phyloP scores from a whole-genome alignment of 2,113 vertebrate species.

The Glaucomys volans region DNA sequence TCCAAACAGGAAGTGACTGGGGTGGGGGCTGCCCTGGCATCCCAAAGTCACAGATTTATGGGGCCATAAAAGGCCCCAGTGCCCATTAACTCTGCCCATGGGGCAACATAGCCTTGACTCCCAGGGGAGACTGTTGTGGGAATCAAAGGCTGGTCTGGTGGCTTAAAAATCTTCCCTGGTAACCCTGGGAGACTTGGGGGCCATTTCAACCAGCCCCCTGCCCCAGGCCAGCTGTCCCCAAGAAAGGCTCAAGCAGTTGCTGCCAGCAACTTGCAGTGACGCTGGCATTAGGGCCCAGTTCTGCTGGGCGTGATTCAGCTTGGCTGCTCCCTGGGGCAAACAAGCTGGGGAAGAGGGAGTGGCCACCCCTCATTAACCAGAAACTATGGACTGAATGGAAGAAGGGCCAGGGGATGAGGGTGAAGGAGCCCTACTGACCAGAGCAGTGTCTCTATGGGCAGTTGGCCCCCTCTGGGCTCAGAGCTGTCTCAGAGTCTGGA shows the following conservation, averaged over 20 bases:
- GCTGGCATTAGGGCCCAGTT: slow-evolving; percentile 55
- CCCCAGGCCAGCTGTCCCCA: slow-evolving; percentile 30
- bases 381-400: slow-evolving; percentile 34
- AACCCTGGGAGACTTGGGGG: neutral
- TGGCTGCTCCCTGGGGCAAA: slow-evolving; percentile 63
- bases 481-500: neutral
- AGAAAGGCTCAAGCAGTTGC: slow-evolving; percentile 27
- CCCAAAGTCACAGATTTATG: slow-evolving; percentile 74
- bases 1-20: slow-evolving; percentile 82
- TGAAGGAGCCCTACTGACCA: neutral
- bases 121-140: neutral
- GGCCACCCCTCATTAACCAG: slow-evolving; percentile 59
- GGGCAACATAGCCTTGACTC: slow-evolving; percentile 33
- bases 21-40: slow-evolving; percentile 72
- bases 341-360: slow-evolving; percentile 69
- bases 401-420: neutral
- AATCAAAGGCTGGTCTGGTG: slow-evolving; percentile 3
- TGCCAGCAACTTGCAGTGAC: slow-evolving; percentile 43
- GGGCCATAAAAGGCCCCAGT: slow-evolving; percentile 71
- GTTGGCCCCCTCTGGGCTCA: neutral
- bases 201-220: neutral
- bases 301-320: slow-evolving; percentile 67
- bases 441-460: neutral
- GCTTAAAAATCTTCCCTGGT: slow-evolving; percentile 3
- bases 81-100: slow-evolving; percentile 74